A percentile compares a stretch with the other conserved stretches of the same genome.
Evolutionary conservation across 2,113 vertebrate species (phyloP).

Genomic region (Rutilus rutilus): DNA sequence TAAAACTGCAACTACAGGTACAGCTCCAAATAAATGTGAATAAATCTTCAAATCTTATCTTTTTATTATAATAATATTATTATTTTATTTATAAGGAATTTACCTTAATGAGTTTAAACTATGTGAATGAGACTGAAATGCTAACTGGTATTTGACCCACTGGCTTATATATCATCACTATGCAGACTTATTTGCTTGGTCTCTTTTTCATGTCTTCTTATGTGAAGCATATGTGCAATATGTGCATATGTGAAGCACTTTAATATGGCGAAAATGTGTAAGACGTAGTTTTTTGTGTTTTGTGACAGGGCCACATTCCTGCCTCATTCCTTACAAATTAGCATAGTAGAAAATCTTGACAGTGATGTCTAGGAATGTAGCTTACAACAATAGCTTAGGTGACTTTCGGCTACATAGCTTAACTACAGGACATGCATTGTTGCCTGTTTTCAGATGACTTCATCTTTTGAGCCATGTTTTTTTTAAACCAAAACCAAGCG

Average conservation of each 20-base stretch:
- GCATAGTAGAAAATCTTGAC: slow-evolving; percentile 48
- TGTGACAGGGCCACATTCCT: slow-evolving; percentile 32
- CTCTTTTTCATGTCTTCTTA: not conserved
- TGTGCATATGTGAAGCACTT: not conserved
- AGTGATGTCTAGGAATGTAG: slow-evolving; percentile 51
- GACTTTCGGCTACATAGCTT: not conserved
- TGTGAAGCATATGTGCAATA: too few relatives aligned
- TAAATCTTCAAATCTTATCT: not conserved
- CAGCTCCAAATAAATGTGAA: not conserved
- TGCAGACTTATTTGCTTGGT: not conserved
- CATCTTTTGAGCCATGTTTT: not conserved
- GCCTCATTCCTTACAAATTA: slow-evolving; percentile 47
- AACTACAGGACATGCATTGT: not conserved
- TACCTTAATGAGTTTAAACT: not conserved
- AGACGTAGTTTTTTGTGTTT: not conserved
- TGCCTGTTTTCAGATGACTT: not conserved
- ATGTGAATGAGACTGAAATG: not conserved
- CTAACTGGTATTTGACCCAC: not conserved
- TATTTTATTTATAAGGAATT: not conserved
- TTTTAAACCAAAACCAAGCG: not conserved
- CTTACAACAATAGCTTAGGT: not conserved
- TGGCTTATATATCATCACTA: not conserved
- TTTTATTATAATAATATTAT: not conserved
- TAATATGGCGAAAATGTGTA: not conserved
- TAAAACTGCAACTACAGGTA: slow-evolving; percentile 14